Evolutionary conservation across 2,797 vertebrate species (phyloP).

Genomic region (Gymnodraco acuticeps): DNA sequence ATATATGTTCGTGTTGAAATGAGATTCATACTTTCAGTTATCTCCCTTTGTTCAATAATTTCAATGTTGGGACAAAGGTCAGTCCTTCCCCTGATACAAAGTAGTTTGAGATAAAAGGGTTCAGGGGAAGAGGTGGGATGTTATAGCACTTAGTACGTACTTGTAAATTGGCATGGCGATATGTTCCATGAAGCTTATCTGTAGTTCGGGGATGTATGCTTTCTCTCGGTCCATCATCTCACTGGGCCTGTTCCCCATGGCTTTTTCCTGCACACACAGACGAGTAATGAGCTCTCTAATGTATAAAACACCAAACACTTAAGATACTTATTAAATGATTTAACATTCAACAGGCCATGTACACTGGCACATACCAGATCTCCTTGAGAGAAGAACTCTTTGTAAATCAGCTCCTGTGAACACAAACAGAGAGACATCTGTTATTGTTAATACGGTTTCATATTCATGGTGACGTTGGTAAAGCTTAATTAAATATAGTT

Average conservation of each 20-base stretch:
- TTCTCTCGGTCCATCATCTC: conserved; percentile 99
- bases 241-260: conserved; percentile 97
- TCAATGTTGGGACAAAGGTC: neutral
- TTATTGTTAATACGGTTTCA: conserved; percentile 17
- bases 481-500: neutral
- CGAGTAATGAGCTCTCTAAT: conserved; percentile 31
- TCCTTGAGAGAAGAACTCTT: conserved; percentile 99
- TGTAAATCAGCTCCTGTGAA: conserved; percentile 96
- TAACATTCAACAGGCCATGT: conserved; percentile 28
- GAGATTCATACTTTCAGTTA: neutral
- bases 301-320: conserved; percentile 34
- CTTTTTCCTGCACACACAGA: conserved; percentile 90
- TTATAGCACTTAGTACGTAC: conserved; percentile 76
- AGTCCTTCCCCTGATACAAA: neutral
- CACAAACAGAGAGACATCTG: conserved; percentile 47
- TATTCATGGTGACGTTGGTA: conserved; percentile 6
- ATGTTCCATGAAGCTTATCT: conserved; percentile 99
- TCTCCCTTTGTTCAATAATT: neutral
- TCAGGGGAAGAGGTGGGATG: neutral
- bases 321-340: conserved; percentile 21
- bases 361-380: conserved; percentile 92
- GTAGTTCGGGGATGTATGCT: conserved; percentile 96
- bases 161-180: conserved; percentile 99
- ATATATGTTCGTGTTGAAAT: neutral
- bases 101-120: neutral